A percentile compares a stretch with the other conserved stretches of the same genome.
phyloP scores from a whole-genome alignment of 2,113 vertebrate species.

The Emydura subglobosa region DNA sequence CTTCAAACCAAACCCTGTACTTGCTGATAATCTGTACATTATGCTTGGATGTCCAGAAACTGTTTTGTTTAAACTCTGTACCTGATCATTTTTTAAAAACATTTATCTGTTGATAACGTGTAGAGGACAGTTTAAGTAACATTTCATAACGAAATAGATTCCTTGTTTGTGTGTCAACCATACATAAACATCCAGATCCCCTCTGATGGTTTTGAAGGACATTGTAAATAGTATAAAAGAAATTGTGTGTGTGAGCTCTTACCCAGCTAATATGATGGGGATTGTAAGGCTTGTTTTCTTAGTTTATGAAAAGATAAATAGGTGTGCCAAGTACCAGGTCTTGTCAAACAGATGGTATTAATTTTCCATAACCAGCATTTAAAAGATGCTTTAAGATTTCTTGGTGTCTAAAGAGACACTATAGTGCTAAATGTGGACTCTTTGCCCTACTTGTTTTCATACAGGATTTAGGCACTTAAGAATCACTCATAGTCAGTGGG shows the following conservation, averaged over 20 bases:
- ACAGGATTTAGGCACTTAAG: background rate
- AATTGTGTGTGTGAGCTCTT: background rate
- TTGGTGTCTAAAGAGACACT: background rate
- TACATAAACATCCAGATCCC: rapidly evolving
- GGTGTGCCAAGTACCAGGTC: background rate
- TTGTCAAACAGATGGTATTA: background rate
- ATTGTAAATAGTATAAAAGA: background rate
- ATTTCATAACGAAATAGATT: background rate
- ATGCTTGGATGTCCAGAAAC: too few species aligned
- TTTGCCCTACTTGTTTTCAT: background rate
- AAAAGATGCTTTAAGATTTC: background rate
- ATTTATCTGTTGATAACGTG: background rate
- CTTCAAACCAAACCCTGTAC: too few species aligned
- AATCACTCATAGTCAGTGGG: background rate
- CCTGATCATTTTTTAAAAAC: too few species aligned
- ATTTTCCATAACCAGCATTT: background rate
- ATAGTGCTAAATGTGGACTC: rapidly evolving
- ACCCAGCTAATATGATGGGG: background rate
- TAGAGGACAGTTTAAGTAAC: background rate
- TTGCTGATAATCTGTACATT: too few species aligned
- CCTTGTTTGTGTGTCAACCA: background rate
- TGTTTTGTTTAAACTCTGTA: too few species aligned
- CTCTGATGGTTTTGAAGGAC: background rate
- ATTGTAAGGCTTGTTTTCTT: constrained; percentile 15
- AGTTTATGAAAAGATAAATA: background rate